phyloP scores from a whole-genome alignment of 2,113 vertebrate species.

The Microtus pennsylvanicus region DNA sequence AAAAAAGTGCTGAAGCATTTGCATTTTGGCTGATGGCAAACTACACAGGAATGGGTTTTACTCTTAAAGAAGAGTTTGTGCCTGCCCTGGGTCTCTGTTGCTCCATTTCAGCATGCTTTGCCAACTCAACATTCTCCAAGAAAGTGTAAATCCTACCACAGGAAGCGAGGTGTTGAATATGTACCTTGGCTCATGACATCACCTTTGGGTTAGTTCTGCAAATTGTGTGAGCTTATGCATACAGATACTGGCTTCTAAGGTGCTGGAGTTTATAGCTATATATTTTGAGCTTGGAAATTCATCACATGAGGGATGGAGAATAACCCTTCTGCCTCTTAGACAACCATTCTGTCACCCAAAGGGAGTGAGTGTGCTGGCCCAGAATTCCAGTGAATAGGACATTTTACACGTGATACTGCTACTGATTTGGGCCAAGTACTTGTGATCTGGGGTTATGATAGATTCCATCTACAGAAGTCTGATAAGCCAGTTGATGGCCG shows the following conservation, averaged over 20 bases:
- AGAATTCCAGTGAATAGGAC: conserved; percentile 50
- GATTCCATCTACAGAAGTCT: neutral
- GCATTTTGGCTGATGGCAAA: conserved; percentile 77
- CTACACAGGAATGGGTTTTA: conserved; percentile 75
- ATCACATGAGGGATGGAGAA: conserved; percentile 70
- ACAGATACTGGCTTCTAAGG: conserved; percentile 77
- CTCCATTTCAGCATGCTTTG: conserved; percentile 79
- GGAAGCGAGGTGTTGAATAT: conserved; percentile 84
- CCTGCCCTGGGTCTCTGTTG: conserved; percentile 76
- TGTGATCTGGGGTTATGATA: conserved; percentile 40
- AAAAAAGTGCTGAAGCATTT: conserved; percentile 80
- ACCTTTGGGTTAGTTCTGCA: conserved; percentile 80
- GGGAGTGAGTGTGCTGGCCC: conserved; percentile 4
- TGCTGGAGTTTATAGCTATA: conserved; percentile 82
- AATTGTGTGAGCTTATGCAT: conserved; percentile 81
- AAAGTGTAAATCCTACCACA: conserved; percentile 83
- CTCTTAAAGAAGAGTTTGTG: conserved; percentile 82
- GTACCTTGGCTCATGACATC: conserved; percentile 84
- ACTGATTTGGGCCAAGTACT: conserved; percentile 55
- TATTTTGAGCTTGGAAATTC: conserved; percentile 80
- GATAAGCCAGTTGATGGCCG: neutral
- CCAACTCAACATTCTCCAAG: conserved; percentile 84
- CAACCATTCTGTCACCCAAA: conserved; percentile 17
- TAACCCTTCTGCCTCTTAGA: conserved; percentile 66
- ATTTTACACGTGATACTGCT: conserved; percentile 67